phyloP scores from a whole-genome alignment of 2,113 vertebrate genomes.

The Corydoras sp. region DNA sequence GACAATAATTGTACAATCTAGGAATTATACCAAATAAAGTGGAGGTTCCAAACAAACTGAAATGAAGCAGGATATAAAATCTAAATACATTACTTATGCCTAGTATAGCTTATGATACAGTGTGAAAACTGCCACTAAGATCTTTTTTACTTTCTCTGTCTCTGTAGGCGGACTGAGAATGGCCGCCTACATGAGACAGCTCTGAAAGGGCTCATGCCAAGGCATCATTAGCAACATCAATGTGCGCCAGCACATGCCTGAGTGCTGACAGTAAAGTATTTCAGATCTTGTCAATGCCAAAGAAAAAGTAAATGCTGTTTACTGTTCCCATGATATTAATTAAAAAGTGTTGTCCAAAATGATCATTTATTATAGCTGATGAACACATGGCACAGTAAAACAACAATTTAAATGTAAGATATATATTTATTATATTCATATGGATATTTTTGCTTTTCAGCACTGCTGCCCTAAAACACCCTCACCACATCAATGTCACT shows the following conservation, averaged over 20 bases:
- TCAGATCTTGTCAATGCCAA: neutral
- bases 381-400: too few relatives aligned
- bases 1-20: too few relatives aligned
- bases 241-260: slow-evolving; percentile 21
- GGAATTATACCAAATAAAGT: too few relatives aligned
- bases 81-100: slow-evolving; percentile 10
- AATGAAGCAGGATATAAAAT: too few relatives aligned
- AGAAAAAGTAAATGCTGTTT: slow-evolving; percentile 15
- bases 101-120: slow-evolving; percentile 31
- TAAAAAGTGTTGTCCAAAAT: neutral
- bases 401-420: too few relatives aligned
- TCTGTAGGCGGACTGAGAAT: slow-evolving; percentile 27
- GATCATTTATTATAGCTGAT: neutral
- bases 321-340: slow-evolving; percentile 1
- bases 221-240: slow-evolving; percentile 23
- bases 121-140: slow-evolving; percentile 17
- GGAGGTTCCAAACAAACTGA: too few relatives aligned
- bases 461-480: too few relatives aligned
- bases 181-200: slow-evolving; percentile 12
- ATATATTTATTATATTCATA: too few relatives aligned
- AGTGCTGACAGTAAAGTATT: slow-evolving; percentile 14
- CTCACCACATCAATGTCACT: too few relatives aligned
- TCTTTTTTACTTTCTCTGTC: slow-evolving; percentile 6
- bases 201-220: slow-evolving; percentile 25
- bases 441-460: too few relatives aligned